These are phyloP conservation scores for Dipus sagitta DNA, from an alignment of 2,797 vertebrate genomes.

Conservation along the genomic window DNA sequence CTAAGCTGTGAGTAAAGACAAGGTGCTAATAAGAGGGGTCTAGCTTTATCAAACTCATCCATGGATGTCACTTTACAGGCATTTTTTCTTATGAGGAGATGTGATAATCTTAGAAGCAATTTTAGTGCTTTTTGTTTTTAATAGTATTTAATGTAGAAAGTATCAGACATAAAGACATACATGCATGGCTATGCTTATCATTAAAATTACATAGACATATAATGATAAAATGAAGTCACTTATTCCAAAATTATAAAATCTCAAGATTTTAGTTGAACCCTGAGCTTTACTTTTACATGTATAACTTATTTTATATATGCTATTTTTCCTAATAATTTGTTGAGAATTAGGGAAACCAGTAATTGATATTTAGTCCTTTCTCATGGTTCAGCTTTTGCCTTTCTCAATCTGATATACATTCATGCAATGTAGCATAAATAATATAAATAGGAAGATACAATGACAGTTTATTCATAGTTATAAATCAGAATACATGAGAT, in stretches of 20 bases:
- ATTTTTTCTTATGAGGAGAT: neutral
- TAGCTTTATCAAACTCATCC: neutral
- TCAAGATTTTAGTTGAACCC: conserved; percentile 17
- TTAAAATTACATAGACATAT: neutral
- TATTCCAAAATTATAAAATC: conserved; percentile 18
- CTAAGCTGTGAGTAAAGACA: rapidly evolving
- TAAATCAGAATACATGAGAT: conserved; percentile 22
- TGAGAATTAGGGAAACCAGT: neutral
- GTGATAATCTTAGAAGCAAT: neutral
- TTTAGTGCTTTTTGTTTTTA: conserved; percentile 5
- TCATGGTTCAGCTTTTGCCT: neutral
- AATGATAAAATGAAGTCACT: neutral
- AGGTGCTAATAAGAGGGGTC: too few species aligned
- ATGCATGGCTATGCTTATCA: neutral
- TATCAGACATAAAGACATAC: neutral
- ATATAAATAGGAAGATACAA: neutral
- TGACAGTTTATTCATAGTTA: neutral
- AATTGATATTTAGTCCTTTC: neutral
- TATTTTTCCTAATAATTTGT: neutral
- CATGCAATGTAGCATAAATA: neutral
- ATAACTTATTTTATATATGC: neutral
- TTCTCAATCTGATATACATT: neutral
- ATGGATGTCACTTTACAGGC: neutral
- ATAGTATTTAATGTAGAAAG: conserved; percentile 1
- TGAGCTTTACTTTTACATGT: neutral